These are phyloP conservation scores for Drosophila eugracilis DNA, from an alignment of 1,140 invertebrate genomes.

Conservation along the genomic window DNA sequence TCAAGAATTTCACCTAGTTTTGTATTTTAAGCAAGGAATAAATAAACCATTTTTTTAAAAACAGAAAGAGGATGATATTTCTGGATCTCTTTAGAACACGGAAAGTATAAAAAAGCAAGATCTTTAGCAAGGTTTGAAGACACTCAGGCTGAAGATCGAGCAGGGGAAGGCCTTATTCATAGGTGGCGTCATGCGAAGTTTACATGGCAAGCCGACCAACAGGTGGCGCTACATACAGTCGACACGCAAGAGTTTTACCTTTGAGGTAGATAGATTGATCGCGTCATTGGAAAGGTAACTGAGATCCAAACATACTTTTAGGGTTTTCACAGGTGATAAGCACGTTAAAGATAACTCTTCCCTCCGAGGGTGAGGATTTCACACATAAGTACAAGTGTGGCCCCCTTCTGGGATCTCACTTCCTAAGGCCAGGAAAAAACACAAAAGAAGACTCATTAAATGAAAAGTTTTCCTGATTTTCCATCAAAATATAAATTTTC, in stretches of 20 bases:
- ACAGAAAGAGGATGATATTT: neutral
- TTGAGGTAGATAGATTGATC: neutral
- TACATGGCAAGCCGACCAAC: neutral
- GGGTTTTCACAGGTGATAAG: neutral
- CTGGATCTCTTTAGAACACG: too few species aligned
- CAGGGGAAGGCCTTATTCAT: neutral
- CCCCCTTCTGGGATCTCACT: slow-evolving; percentile 2
- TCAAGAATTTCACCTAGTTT: slow-evolving; percentile 21
- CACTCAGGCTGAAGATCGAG: too few species aligned
- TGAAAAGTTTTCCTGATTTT: neutral
- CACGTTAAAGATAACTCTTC: too few species aligned
- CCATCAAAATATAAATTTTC: too few species aligned
- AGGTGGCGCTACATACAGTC: neutral
- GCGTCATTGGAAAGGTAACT: neutral
- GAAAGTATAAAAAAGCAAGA: too few species aligned
- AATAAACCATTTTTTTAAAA: slow-evolving; percentile 32
- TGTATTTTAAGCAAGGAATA: slow-evolving; percentile 43
- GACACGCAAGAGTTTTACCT: too few species aligned
- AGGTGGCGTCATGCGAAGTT: neutral
- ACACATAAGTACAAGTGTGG: slow-evolving; percentile 67
- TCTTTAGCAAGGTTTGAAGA: too few species aligned
- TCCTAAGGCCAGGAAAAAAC: slow-evolving; percentile 8
- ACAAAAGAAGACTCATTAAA: neutral
- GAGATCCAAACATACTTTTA: slow-evolving; percentile 15
- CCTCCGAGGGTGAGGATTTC: slow-evolving; percentile 43